phyloP scores from a whole-genome alignment of 2,797 vertebrate species.

The Lophura swinhoii region DNA sequence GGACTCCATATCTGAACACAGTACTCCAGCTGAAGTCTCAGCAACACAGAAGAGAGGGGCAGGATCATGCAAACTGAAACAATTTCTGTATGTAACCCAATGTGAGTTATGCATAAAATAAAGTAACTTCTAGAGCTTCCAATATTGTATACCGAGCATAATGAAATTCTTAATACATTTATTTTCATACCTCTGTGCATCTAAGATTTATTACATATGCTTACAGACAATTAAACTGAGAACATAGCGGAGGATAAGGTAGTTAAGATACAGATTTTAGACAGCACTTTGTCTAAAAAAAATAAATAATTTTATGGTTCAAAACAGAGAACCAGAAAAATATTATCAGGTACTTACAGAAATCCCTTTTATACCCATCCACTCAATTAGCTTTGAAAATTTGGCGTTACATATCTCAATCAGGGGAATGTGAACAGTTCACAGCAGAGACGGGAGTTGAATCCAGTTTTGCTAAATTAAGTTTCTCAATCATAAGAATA shows the following conservation, averaged over 20 bases:
- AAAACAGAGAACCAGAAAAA: neutral
- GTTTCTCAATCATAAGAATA: neutral
- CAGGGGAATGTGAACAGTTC: neutral
- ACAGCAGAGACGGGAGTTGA: neutral
- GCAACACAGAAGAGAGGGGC: too few species aligned
- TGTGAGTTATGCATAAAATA: neutral
- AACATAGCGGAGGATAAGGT: neutral
- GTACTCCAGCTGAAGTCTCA: too few species aligned
- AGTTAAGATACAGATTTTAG: neutral
- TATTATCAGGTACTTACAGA: neutral
- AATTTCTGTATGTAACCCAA: neutral
- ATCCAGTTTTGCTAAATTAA: constrained; percentile 11
- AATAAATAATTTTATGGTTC: neutral
- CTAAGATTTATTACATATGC: neutral
- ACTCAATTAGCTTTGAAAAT: neutral
- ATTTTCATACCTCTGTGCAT: neutral
- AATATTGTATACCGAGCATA: neutral
- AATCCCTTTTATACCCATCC: neutral
- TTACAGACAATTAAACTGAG: neutral
- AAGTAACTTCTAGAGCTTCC: neutral
- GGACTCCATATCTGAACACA: neutral
- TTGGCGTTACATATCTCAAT: neutral
- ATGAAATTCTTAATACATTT: neutral
- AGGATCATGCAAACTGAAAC: neutral
- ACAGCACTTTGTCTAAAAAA: neutral